phyloP scores from a whole-genome alignment of 2,888 invertebrate genomes.

The Phortica magna region DNA sequence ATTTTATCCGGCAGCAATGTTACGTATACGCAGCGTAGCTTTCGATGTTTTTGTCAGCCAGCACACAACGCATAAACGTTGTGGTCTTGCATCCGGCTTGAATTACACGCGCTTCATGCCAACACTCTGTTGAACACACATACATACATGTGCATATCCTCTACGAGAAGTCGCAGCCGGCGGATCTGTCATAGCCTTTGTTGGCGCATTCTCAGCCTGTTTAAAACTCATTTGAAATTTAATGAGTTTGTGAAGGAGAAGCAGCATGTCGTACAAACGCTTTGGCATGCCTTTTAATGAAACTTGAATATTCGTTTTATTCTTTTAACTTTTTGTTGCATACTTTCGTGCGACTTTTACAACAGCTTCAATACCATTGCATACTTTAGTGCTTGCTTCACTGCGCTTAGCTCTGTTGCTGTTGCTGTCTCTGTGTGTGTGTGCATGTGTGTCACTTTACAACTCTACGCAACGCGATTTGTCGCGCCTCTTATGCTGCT shows the following conservation, averaged over 20 bases:
- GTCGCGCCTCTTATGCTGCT: constrained; percentile 3
- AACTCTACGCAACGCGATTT: neutral
- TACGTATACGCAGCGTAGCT: constrained; percentile 62
- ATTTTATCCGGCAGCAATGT: constrained; percentile 46
- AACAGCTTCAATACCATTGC: constrained; percentile 3
- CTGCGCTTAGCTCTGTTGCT: constrained; percentile 32
- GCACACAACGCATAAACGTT: no score
- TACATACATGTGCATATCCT: constrained; percentile 39
- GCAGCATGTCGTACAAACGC: constrained; percentile 22
- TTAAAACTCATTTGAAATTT: constrained; percentile 44
- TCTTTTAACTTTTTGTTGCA: constrained; percentile 12
- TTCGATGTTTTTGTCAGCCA: constrained; percentile 7
- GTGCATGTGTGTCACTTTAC: neutral
- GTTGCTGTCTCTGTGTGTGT: neutral
- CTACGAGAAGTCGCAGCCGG: neutral
- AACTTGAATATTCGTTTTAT: constrained; percentile 15
- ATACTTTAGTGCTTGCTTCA: constrained; percentile 16
- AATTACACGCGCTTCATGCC: neutral
- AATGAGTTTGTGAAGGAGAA: constrained; percentile 44
- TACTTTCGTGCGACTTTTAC: neutral
- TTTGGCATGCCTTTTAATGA: constrained; percentile 20
- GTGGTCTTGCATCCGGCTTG: constrained; percentile 24
- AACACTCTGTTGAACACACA: constrained; percentile 32
- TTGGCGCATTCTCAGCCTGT: neutral
- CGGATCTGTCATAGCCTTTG: neutral